These are phyloP conservation scores for Microcebus ravelobensis DNA, from an alignment of 2,113 vertebrate genomes.

Conservation along the genomic window DNA sequence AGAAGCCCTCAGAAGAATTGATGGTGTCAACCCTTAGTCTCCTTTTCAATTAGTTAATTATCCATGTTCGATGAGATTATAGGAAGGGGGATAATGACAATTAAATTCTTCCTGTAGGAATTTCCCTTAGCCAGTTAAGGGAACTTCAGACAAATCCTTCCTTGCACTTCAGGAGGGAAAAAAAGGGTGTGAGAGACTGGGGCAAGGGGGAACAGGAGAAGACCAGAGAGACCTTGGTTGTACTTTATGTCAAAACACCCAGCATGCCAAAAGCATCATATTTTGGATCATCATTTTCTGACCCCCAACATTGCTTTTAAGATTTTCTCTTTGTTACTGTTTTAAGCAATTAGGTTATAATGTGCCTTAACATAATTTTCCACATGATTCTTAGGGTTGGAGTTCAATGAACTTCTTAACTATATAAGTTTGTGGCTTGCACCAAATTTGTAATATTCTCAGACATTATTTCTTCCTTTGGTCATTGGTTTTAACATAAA, in stretches of 20 bases:
- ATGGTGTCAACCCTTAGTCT: neutral
- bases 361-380: neutral
- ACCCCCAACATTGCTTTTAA: neutral
- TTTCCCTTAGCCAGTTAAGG: neutral
- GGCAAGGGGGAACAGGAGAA: neutral
- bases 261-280: neutral
- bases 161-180: neutral
- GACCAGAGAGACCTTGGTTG: neutral
- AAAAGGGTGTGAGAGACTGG: neutral
- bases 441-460: neutral
- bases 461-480: neutral
- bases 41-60: neutral
- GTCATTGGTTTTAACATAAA: neutral
- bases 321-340: neutral
- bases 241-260: neutral
- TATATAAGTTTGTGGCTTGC: neutral
- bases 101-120: neutral
- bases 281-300: neutral
- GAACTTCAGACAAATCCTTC: neutral
- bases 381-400: neutral
- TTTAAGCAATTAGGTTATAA: neutral
- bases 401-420: neutral
- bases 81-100: neutral
- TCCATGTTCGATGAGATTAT: neutral
- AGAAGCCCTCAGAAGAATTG: neutral